Evolutionary conservation across 1,140 invertebrate genomes (phyloP), one percentile per base, ranked within the genome.

Genomic region (Heliconius hewitsoni): DNA sequence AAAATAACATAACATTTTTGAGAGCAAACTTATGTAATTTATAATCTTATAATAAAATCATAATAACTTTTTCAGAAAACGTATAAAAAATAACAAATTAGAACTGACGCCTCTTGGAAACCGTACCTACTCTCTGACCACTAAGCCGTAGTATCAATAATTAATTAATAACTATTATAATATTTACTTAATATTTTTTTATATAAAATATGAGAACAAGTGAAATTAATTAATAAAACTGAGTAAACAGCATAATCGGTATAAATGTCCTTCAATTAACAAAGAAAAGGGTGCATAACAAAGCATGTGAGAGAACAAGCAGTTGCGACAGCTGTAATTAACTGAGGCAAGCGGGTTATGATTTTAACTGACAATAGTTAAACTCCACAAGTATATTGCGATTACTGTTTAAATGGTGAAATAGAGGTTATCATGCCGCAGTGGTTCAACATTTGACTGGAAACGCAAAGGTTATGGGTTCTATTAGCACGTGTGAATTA

Each of bases 271-370:
- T 80, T 77, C 79, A 72, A 72, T 23, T 71, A 70, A 76, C 74
- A 80, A 80, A 73, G 79, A 76, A 77, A 76, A 50, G 52, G 76
- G 74, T 76, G 74, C 71, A 71, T 77, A 80, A 77, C 75, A 60
- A 66, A 66, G 60, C 60, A 66, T 60, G 46, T 80, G 79, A 73
- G 74, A 80, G 77, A 73, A 80, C 73, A 75, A 71, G 79, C 71
- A 52, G 74, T 80, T 80, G 66, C 74, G 52, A 76, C 71, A 76
- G 18, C 19, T 9, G 30, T 27, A 77, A 77, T 80, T 71, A 80
- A 23, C n/a, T 23, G 60, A 66, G 27, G 3, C 60, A 27, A 66
- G 60, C 60, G n/a, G 23, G 60, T 66, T 66, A 66, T 66, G 23
- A 66, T 66, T 1, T 77, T 70, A 73, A 80, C 57, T 80, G 74